Percentiles rank a stretch among this genome's conserved stretches.
Conservation (phyloP, 1,140 invertebrate genomes). For the Caerostris extrusa region DNA sequence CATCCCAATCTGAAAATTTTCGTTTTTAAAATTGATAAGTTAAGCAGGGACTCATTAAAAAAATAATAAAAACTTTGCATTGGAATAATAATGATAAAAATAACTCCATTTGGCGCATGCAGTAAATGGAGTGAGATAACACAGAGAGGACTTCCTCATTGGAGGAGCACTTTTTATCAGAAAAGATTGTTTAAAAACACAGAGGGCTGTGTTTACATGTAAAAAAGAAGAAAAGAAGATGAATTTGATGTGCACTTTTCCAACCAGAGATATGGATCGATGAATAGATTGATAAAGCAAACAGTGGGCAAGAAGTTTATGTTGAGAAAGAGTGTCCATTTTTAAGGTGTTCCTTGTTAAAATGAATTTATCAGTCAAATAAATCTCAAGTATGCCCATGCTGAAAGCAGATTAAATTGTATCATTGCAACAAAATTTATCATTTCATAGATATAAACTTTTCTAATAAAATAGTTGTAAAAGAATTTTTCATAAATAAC, state of each 20-base stretch:
- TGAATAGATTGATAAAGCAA: background rate
- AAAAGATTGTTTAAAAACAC: slow-evolving; percentile 26
- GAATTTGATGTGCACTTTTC: background rate
- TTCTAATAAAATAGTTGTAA: background rate
- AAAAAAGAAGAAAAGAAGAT: background rate
- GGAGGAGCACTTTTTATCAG: slow-evolving; percentile 5
- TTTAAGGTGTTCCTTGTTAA: background rate
- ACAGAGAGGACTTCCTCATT: slow-evolving; percentile 2
- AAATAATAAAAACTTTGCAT: too few species aligned
- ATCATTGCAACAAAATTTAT: too few species aligned
- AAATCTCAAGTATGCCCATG: background rate
- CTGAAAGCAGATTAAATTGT: background rate
- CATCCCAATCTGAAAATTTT: too few species aligned
- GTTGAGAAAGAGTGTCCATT: slow-evolving; percentile 1
- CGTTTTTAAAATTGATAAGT: too few species aligned
- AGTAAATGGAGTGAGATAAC: slow-evolving; percentile 1
- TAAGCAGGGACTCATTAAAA: too few species aligned
- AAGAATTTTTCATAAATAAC: background rate
- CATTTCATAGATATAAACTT: too few species aligned
- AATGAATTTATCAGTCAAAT: slow-evolving; percentile 20
- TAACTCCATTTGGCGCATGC: background rate
- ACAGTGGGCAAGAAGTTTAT: slow-evolving; percentile 2
- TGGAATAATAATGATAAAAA: background rate
- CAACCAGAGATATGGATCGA: background rate
- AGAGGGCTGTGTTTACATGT: background rate